A percentile compares a stretch with the other conserved stretches of the same genome.
These are phyloP conservation scores for Yponomeuta cagnagella DNA, from an alignment of 2,888 invertebrate species.

Conservation along the genomic window DNA sequence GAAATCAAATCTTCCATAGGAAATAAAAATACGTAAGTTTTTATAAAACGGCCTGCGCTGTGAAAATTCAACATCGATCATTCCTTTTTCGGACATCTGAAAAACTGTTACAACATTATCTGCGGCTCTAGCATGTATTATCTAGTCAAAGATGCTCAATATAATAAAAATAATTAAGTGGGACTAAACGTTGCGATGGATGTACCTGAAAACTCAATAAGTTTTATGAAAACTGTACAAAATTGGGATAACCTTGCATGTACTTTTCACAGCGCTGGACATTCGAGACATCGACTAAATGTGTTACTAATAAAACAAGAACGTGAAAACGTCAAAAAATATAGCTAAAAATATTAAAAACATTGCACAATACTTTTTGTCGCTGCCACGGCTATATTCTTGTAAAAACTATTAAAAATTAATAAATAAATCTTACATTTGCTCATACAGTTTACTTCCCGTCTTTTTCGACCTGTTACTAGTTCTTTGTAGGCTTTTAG, in stretches of 20 bases:
- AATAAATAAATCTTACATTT: constrained; percentile 45
- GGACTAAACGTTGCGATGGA: constrained; percentile 40
- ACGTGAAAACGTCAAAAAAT: constrained; percentile 43
- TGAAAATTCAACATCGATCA: constrained; percentile 32
- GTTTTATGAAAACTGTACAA: neutral
- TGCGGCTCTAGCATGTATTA: neutral
- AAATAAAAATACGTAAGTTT: constrained; percentile 63
- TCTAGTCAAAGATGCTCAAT: constrained; percentile 61
- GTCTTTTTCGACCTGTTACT: constrained; percentile 64
- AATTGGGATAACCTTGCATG: constrained; percentile 19
- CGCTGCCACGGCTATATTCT: constrained; percentile 51
- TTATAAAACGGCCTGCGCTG: constrained; percentile 38
- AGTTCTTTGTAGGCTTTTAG: constrained; percentile 58
- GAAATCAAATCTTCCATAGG: constrained; percentile 71
- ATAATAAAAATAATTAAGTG: constrained; percentile 25
- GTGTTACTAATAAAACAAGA: constrained; percentile 61
- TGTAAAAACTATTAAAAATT: constrained; percentile 49
- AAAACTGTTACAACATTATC: constrained; percentile 15
- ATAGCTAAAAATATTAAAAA: constrained; percentile 33
- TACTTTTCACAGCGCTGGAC: constrained; percentile 46
- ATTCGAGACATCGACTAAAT: constrained; percentile 73
- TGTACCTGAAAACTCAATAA: constrained; percentile 17
- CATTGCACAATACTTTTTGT: constrained; percentile 45
- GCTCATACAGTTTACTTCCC: constrained; percentile 67
- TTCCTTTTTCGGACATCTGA: constrained; percentile 36